Conservation (phyloP, 2,113 vertebrate species). For the Eptesicus fuscus region DNA sequence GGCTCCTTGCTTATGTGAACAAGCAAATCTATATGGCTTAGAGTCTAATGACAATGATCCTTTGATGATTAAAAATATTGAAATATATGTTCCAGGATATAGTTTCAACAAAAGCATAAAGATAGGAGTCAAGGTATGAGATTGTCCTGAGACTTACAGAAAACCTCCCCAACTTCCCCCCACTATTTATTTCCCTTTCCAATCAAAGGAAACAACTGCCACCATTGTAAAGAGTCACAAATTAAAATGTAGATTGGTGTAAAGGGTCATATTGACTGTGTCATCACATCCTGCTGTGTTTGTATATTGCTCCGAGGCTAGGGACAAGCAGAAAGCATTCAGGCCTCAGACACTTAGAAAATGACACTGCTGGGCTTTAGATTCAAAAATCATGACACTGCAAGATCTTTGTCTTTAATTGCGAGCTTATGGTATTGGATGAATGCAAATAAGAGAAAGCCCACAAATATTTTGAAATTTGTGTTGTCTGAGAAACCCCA, state of each 20-base stretch:
- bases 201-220: not conserved
- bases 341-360: too few relatives aligned
- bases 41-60: not conserved
- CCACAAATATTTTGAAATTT: not conserved
- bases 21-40: not conserved
- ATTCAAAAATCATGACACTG: not conserved
- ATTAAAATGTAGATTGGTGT: not conserved
- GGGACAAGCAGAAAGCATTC: not conserved
- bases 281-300: too few relatives aligned
- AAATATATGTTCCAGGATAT: not conserved
- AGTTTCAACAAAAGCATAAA: not conserved
- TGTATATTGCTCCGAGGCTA: not conserved
- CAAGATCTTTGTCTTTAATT: not conserved
- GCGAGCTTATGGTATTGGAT: not conserved
- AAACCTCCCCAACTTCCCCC: not conserved
- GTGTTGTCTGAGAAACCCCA: not conserved
- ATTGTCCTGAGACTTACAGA: not conserved
- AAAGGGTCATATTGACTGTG: not conserved
- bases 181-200: not conserved
- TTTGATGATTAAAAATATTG: not conserved
- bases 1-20: not conserved
- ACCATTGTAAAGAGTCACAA: not conserved
- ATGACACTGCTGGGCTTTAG: not conserved
- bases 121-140: not conserved
- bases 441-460: not conserved